Conservation (phyloP, 1,140 invertebrate genomes). For the Stenopsyche tienmushanensis region DNA sequence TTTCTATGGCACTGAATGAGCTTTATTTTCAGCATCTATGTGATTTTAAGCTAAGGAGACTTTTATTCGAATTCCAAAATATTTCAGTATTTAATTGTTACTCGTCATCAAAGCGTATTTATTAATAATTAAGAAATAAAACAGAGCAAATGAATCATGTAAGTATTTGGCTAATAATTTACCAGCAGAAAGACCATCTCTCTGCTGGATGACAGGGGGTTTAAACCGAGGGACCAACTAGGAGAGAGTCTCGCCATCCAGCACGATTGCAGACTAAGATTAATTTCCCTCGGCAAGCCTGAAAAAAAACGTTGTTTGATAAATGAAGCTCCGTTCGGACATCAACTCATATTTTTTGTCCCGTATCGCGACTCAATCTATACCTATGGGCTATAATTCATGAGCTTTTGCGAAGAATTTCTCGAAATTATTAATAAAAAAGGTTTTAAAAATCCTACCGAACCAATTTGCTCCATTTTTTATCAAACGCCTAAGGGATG, state of each 20-base stretch:
- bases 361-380: constrained; percentile 3
- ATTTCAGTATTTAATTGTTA: background rate
- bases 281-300: constrained; percentile 14
- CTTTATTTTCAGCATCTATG: no score
- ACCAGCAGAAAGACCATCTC: background rate
- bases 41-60: no score
- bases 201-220: background rate
- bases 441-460: background rate
- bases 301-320: constrained; percentile 20
- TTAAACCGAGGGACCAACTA: background rate
- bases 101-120: background rate
- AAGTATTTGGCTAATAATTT: background rate
- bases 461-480: no score
- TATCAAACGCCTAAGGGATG: no score
- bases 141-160: background rate
- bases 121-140: background rate
- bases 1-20: no score
- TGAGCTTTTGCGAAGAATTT: background rate
- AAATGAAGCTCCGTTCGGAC: constrained; percentile 16
- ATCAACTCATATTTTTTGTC: constrained; percentile 14
- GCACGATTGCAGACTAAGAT: constrained; percentile 4
- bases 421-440: background rate
- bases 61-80: no score
- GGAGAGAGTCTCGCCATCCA: background rate
- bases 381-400: constrained; percentile 3